Base-by-base conservation (phyloP, 2,797 vertebrate genomes). In the Hydrophis major region DNA sequence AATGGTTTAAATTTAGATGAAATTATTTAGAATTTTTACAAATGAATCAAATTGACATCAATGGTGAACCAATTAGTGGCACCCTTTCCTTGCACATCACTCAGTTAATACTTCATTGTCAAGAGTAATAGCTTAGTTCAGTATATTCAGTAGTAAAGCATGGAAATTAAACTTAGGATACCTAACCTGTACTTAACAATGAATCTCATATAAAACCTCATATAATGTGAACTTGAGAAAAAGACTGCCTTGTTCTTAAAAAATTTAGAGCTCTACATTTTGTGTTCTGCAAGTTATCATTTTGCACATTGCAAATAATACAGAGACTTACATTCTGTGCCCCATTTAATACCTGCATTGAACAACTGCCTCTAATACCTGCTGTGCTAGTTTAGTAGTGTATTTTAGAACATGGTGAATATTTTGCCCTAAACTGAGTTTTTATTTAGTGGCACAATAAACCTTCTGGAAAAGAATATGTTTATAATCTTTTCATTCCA, bases 71-170 rank as follows among this genome's bases (percentile, higher is more conserved):
- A 50, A 87, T 89, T 87, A 93, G 87, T 89, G 88, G 55, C 42
- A 90, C 88, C 87, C 55, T 92, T 86, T 53, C 61, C 63, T 32
- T 66, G 47, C 28, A 78, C 10, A 53, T 86, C 55, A 87, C 27
- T 87, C 90, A 66, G 59, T 66, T 60, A 86, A 91, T 89, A 93
- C 7, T 56, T 61, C 37, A 92, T 74, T 90, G 88, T 61, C 91
- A 74, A 47, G 32, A 89, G 37, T 66, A 28, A 60, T 74, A 32
- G 50, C 61, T 89, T 20, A 59, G 32, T 87, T 59, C 27, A 66
- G 27, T 57, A 66, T 66, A 88, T 63, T 61, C 69, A 57, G 20
- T 20, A n/a, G 47, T 63, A 60, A 78, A 59, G 5, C 4, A 25
- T 4, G 57, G 50, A 91, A 91, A 91, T 91, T 12, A 89, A 89